Percentiles rank a stretch among this genome's conserved stretches.
phyloP scores from a whole-genome alignment of 2,113 vertebrate genomes.

The Oenanthe oenanthe region DNA sequence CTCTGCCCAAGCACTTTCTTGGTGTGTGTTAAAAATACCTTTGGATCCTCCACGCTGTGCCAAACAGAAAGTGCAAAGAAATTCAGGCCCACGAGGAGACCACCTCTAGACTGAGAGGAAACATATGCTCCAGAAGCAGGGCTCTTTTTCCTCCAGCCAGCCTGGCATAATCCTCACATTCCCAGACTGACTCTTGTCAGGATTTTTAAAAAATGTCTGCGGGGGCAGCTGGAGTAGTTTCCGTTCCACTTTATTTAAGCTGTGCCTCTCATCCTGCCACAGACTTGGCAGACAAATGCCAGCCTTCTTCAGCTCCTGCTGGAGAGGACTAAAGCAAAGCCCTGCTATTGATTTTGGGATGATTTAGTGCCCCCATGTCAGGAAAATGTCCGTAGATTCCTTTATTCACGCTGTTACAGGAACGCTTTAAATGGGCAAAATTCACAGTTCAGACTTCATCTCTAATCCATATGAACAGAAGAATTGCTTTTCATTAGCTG shows the following conservation, averaged over 20 bases:
- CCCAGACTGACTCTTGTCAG: constrained; percentile 56
- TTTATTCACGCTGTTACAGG: background rate
- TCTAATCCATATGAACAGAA: constrained; percentile 5
- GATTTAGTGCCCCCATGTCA: background rate
- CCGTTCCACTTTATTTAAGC: constrained; percentile 50
- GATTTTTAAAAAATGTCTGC: constrained; percentile 31
- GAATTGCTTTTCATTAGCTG: background rate
- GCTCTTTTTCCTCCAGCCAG: constrained; percentile 20
- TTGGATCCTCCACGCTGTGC: background rate
- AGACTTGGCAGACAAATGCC: constrained; percentile 50
- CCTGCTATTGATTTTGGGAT: background rate
- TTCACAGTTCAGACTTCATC: background rate
- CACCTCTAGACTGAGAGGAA: constrained; percentile 54
- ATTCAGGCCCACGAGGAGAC: constrained; percentile 28
- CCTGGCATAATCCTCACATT: constrained; percentile 56
- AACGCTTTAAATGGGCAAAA: background rate
- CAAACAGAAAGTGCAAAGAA: constrained; percentile 32
- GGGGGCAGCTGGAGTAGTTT: constrained; percentile 55
- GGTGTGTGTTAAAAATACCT: constrained; percentile 4
- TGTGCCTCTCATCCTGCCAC: constrained; percentile 19
- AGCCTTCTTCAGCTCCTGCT: background rate
- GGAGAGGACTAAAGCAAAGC: background rate
- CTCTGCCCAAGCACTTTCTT: background rate
- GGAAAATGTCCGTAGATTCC: background rate
- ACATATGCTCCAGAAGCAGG: constrained; percentile 43